These are phyloP conservation scores for Synergus japonicus DNA, from an alignment of 2,888 invertebrate genomes.

Conservation along the genomic window DNA sequence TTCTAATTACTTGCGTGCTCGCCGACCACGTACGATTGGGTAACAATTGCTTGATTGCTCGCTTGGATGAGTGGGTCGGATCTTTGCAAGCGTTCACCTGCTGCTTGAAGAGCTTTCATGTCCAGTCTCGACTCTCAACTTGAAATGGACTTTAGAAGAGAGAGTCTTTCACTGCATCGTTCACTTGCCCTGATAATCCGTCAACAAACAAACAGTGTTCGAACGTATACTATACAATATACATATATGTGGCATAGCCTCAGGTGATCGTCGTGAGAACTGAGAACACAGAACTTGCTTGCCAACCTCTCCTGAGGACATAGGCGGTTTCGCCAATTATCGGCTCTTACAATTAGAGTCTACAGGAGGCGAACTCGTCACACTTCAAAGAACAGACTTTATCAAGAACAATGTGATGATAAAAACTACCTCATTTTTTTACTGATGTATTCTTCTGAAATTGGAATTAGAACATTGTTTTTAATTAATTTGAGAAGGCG, in stretches of 20 bases:
- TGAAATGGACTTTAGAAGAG: not conserved
- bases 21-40: slow-evolving; percentile 31
- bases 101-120: not conserved
- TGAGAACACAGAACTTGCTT: not conserved
- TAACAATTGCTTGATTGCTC: slow-evolving; percentile 43
- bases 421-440: slow-evolving; percentile 1
- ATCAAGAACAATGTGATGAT: not conserved
- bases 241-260: not conserved
- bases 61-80: slow-evolving; percentile 17
- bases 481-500: too few relatives aligned
- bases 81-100: slow-evolving; percentile 39
- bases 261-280: slow-evolving; percentile 12
- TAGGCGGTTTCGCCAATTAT: slow-evolving; percentile 46
- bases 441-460: not conserved
- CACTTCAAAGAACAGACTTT: not conserved
- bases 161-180: slow-evolving; percentile 52
- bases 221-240: slow-evolving; percentile 2
- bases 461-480: not conserved
- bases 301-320: not conserved
- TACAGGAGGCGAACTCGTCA: slow-evolving; percentile 1
- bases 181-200: slow-evolving; percentile 46
- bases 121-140: not conserved
- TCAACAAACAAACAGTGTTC: slow-evolving; percentile 50
- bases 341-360: slow-evolving; percentile 37
- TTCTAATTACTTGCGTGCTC: slow-evolving; percentile 10